Evolutionary conservation across 2,888 invertebrate genomes (phyloP).

Genomic region (Electrophaes corylata): DNA sequence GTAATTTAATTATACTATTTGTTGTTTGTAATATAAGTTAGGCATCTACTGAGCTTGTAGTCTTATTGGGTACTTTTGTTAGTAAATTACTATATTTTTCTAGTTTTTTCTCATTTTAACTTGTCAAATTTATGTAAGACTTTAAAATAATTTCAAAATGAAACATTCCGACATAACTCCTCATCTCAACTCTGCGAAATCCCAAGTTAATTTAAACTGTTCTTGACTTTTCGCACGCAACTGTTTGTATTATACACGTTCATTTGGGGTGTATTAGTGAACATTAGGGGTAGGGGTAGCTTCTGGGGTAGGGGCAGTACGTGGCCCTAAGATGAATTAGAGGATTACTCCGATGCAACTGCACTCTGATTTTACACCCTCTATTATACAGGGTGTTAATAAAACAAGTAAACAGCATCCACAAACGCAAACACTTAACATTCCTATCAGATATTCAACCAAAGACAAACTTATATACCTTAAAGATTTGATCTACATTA

Average conservation of each 20-base stretch:
- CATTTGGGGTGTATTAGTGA: conserved; percentile 70
- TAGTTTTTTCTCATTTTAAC: too few relatives aligned
- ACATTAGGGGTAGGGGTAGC: conserved; percentile 55
- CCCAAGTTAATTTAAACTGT: conserved; percentile 26
- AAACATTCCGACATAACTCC: conserved; percentile 17
- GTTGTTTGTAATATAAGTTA: too few relatives aligned
- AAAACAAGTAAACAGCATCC: not conserved
- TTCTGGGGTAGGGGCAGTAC: conserved; percentile 46
- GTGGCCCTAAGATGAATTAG: conserved; percentile 77
- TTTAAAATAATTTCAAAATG: conserved; percentile 12
- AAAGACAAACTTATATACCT: not conserved
- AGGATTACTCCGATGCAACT: conserved; percentile 81
- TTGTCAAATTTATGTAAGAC: too few relatives aligned
- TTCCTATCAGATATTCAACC: not conserved
- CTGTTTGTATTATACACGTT: conserved; percentile 70
- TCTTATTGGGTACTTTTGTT: too few relatives aligned
- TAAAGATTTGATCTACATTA: too few relatives aligned
- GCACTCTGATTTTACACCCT: conserved; percentile 82
- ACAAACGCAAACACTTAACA: too few relatives aligned
- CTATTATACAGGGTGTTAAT: conserved; percentile 61
- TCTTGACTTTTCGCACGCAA: conserved; percentile 82
- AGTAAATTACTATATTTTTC: too few relatives aligned
- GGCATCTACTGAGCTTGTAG: too few relatives aligned
- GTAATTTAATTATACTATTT: too few relatives aligned
- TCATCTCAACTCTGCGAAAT: conserved; percentile 28